A percentile compares a stretch with the other conserved stretches of the same genome.
Conservation (phyloP, 1,140 invertebrate genomes). For the Agrypnia vestita region DNA sequence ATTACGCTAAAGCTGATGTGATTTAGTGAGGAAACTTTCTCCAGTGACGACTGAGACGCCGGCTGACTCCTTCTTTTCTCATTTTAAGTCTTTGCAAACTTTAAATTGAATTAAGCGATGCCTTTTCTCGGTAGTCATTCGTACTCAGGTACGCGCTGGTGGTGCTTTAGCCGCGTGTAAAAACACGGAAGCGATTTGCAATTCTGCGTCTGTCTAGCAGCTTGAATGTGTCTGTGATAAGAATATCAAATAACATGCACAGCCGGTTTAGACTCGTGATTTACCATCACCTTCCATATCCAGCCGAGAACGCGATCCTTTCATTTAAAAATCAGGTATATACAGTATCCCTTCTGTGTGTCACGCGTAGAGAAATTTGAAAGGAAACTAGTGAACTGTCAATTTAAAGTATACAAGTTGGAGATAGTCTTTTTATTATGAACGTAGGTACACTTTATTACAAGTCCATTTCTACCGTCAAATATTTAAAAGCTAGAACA, state of each 20-base stretch:
- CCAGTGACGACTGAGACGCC: not conserved
- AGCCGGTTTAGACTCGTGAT: not conserved
- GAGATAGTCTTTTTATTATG: no score
- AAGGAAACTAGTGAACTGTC: no score
- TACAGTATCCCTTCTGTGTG: no score
- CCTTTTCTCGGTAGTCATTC: not conserved
- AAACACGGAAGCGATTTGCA: conserved; percentile 34
- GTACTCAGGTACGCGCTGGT: not conserved
- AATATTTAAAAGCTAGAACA: no score
- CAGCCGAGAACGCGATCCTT: not conserved
- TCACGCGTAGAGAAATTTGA: no score
- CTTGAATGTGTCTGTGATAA: conserved; percentile 4
- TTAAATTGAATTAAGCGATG: conserved; percentile 25
- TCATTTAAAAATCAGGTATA: no score
- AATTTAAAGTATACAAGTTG: no score
- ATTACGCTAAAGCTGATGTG: conserved; percentile 37
- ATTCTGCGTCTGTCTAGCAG: conserved; percentile 22
- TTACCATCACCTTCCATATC: conserved; percentile 1
- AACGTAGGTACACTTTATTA: no score
- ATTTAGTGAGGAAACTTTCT: conserved; percentile 30
- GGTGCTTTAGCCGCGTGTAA: not conserved
- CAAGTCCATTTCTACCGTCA: no score
- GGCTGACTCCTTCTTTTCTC: conserved; percentile 4
- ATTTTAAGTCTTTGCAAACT: conserved; percentile 1
- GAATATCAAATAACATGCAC: conserved; percentile 24